phyloP scores from a whole-genome alignment of 2,113 vertebrate species.

The Phalacrocorax brasilianus region DNA sequence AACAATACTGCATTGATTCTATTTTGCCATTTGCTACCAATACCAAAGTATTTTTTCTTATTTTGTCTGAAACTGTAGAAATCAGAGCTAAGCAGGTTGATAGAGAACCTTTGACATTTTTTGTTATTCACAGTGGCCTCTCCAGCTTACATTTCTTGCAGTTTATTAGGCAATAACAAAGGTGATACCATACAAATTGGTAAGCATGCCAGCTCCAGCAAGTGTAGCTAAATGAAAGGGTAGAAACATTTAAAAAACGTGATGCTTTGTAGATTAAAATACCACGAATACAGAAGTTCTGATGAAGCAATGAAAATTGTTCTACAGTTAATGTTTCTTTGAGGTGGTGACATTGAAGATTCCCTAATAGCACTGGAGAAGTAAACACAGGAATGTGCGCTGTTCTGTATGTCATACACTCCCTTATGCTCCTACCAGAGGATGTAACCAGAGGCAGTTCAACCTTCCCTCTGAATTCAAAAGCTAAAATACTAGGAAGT shows the following conservation, averaged over 20 bases:
- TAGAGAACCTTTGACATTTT: neutral
- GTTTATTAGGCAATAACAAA: neutral
- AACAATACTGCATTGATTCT: slow-evolving; percentile 62
- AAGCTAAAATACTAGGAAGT: neutral
- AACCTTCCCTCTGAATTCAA: neutral
- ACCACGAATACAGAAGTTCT: neutral
- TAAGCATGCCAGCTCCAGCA: neutral
- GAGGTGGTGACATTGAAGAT: neutral
- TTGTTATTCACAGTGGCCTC: neutral
- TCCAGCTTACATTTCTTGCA: neutral
- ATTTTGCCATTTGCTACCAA: slow-evolving; percentile 48
- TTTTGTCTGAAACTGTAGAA: neutral
- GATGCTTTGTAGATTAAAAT: neutral
- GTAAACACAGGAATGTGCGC: neutral
- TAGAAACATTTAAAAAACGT: neutral
- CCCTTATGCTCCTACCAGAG: neutral
- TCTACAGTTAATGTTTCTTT: neutral
- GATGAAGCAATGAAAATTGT: neutral
- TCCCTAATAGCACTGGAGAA: neutral
- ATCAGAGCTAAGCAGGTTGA: neutral
- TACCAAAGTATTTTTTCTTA: neutral
- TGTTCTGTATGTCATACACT: neutral
- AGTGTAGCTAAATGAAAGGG: neutral
- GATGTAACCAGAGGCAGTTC: neutral
- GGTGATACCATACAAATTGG: neutral